These are phyloP conservation scores for Dendrolimus houi DNA, from an alignment of 2,888 invertebrate genomes.

Conservation along the genomic window DNA sequence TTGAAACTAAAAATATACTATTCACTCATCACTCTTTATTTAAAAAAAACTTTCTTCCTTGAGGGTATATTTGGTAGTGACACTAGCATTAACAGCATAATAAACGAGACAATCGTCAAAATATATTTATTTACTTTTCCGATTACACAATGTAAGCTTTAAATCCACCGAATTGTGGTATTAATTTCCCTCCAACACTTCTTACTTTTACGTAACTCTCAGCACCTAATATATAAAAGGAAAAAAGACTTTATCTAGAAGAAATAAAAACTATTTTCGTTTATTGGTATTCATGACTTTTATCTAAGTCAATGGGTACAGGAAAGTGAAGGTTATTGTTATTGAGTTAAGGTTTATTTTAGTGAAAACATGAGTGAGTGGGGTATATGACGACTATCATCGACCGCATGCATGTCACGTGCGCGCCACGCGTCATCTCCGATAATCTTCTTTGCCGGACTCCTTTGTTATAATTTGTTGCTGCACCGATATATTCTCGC, in stretches of 20 bases:
- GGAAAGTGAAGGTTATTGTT: slow-evolving; percentile 10
- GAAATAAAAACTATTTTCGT: slow-evolving; percentile 28
- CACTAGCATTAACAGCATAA: slow-evolving; percentile 40
- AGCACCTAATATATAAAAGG: slow-evolving; percentile 7
- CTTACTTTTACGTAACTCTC: slow-evolving; percentile 58
- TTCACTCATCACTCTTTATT: neutral
- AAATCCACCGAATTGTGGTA: slow-evolving; percentile 73
- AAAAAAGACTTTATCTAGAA: slow-evolving; percentile 20
- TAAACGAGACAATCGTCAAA: slow-evolving; percentile 36
- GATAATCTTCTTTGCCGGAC: slow-evolving; percentile 70
- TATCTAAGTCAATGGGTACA: slow-evolving; percentile 2
- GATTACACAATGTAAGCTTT: slow-evolving; percentile 68
- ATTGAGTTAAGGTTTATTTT: slow-evolving; percentile 16
- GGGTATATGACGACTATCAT: slow-evolving; percentile 49
- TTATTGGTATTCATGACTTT: slow-evolving; percentile 18
- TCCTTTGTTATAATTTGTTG: slow-evolving; percentile 74
- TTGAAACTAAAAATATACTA: neutral
- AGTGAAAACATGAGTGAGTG: slow-evolving; percentile 16
- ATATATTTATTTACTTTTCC: slow-evolving; percentile 63
- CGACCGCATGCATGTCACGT: slow-evolving; percentile 63
- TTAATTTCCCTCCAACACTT: slow-evolving; percentile 74
- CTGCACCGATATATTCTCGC: slow-evolving; percentile 42
- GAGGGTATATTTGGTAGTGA: slow-evolving; percentile 48
- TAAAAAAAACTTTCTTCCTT: neutral
- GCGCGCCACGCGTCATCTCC: slow-evolving; percentile 60